Evolutionary conservation across 2,113 vertebrate genomes (phyloP).

Genomic region (Equus przewalskii): DNA sequence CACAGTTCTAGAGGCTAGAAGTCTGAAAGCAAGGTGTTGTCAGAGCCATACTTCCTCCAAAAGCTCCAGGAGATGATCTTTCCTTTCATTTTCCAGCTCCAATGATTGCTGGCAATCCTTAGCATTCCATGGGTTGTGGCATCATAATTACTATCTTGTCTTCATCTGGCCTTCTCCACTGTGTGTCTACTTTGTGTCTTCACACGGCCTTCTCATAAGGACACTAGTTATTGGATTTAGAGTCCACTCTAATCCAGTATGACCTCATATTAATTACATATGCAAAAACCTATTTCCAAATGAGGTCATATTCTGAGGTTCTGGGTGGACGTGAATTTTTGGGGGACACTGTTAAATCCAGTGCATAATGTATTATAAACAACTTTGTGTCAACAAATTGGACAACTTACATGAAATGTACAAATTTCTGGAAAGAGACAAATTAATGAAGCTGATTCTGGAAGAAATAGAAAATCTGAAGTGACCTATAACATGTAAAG

Average conservation of each 20-base stretch:
- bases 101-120: neutral
- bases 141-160: neutral
- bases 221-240: neutral
- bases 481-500: neutral
- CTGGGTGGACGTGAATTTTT: neutral
- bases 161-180: neutral
- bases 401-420: neutral
- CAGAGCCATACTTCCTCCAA: neutral
- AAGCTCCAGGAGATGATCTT: neutral
- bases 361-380: neutral
- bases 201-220: neutral
- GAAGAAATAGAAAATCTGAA: constrained; percentile 40
- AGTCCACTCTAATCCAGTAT: neutral
- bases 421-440: neutral
- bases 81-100: neutral
- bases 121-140: neutral
- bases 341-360: neutral
- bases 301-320: neutral
- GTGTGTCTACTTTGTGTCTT: neutral
- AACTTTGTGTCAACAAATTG: neutral
- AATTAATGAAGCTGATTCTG: neutral
- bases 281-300: neutral
- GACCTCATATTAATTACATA: constrained; percentile 1
- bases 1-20: neutral
- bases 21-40: neutral